phyloP scores from a whole-genome alignment of 2,888 invertebrate genomes.

The Syrphus vitripennis region DNA sequence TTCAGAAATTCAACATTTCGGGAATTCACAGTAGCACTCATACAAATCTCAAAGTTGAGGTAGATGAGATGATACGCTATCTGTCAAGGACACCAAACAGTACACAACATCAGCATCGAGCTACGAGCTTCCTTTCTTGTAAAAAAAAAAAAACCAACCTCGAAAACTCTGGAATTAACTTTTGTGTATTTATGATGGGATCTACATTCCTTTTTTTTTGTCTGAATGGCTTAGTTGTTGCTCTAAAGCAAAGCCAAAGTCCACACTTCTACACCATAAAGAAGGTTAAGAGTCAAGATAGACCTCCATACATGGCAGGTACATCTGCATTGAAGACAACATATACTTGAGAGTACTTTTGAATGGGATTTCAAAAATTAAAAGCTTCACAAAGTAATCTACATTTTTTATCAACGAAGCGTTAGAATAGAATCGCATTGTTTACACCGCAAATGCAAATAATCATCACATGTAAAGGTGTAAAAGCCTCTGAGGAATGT shows the following conservation, averaged over 20 bases:
- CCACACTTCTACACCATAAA: neutral
- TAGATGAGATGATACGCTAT: constrained; percentile 47
- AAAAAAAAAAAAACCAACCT: neutral
- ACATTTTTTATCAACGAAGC: constrained; percentile 45
- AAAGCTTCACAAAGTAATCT: constrained; percentile 62
- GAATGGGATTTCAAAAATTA: constrained; percentile 60
- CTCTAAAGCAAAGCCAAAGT: neutral
- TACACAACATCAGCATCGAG: neutral
- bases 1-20: too few species aligned
- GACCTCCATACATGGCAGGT: neutral
- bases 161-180: constrained; percentile 52
- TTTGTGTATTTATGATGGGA: constrained; percentile 52
- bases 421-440: constrained; percentile 50
- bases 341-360: neutral
- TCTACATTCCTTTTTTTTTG: constrained; percentile 13
- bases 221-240: constrained; percentile 16
- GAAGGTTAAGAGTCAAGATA: neutral
- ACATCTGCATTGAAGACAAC: too few species aligned
- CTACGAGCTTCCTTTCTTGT: neutral
- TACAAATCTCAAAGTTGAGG: neutral
- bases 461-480: constrained; percentile 9
- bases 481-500: constrained; percentile 10
- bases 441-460: constrained; percentile 43
- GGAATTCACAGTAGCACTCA: too few species aligned
- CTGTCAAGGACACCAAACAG: constrained; percentile 54